These are phyloP conservation scores for Sebastes paucispinis DNA, from an alignment of 2,797 vertebrate genomes.

Conservation along the genomic window DNA sequence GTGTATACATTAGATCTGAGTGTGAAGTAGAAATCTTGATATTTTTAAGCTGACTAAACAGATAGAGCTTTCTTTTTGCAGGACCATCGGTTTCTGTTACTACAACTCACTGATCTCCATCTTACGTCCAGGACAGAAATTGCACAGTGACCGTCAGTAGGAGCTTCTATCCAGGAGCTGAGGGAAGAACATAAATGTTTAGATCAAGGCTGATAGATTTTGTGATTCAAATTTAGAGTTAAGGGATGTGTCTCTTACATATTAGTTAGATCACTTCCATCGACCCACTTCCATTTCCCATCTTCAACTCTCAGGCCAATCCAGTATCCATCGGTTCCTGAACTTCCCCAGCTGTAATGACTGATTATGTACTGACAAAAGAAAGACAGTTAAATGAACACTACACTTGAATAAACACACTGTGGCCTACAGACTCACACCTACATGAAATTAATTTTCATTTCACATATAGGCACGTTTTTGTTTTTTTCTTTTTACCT, in stretches of 20 bases:
- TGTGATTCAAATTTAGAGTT: not conserved
- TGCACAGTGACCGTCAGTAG: not conserved
- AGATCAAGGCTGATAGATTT: not conserved
- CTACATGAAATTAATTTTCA: not conserved
- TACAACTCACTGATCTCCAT: accelerated
- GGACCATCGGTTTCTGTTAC: not conserved
- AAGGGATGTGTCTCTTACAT: constrained; percentile 19
- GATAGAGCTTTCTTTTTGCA: constrained; percentile 40
- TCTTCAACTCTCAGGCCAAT: constrained; percentile 47
- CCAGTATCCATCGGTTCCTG: constrained; percentile 30
- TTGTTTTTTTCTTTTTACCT: constrained; percentile 26
- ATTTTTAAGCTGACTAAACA: constrained; percentile 5
- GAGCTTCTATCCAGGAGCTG: constrained; percentile 14
- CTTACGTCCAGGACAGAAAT: accelerated
- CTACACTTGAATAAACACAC: accelerated
- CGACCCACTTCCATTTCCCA: constrained; percentile 56
- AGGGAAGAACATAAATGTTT: not conserved
- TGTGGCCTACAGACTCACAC: accelerated
- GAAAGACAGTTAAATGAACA: not conserved
- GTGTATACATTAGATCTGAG: too few relatives aligned
- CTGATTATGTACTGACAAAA: constrained; percentile 34
- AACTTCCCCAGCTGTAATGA: accelerated
- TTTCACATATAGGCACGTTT: too few relatives aligned
- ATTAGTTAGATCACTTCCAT: not conserved
- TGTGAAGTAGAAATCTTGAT: too few relatives aligned